Conservation (phyloP, 2,888 invertebrate genomes). For the Tetranychus piercei region DNA sequence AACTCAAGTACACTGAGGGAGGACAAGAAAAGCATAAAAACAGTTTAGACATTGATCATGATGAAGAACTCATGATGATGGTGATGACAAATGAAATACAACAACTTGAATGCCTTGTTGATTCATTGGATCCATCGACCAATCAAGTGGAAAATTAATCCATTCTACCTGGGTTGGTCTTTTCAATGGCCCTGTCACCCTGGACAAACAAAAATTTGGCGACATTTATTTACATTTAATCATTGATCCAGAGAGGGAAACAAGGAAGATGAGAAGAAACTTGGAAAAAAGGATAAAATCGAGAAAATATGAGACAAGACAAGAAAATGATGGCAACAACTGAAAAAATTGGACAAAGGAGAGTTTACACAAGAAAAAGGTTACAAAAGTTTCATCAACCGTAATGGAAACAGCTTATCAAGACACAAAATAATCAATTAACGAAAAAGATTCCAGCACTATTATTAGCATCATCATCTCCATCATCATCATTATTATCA, state of each 20-base stretch:
- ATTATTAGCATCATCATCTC: background rate
- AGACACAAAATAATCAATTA: background rate
- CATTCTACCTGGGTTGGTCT: background rate
- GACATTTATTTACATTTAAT: background rate
- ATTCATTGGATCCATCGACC: slow-evolving; percentile 1
- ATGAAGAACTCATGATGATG: too few relatives aligned
- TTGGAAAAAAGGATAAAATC: background rate
- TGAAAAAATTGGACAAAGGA: background rate
- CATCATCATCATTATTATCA: background rate
- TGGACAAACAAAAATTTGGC: background rate
- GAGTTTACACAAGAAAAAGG: background rate
- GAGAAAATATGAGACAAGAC: background rate
- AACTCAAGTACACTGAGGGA: background rate
- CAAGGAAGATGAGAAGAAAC: background rate
- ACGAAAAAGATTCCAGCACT: background rate
- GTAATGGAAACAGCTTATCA: background rate
- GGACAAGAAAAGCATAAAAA: background rate
- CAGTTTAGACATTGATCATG: background rate
- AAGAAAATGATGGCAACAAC: background rate
- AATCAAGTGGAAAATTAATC: background rate
- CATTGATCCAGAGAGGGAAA: background rate
- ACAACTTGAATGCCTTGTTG: background rate
- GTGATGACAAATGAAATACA: background rate
- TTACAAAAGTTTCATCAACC: background rate
- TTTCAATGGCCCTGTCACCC: background rate